A percentile compares a stretch with the other conserved stretches of the same genome.
Evolutionary conservation across 2,888 invertebrate species (phyloP).

Genomic region (Tenthredo livida): DNA sequence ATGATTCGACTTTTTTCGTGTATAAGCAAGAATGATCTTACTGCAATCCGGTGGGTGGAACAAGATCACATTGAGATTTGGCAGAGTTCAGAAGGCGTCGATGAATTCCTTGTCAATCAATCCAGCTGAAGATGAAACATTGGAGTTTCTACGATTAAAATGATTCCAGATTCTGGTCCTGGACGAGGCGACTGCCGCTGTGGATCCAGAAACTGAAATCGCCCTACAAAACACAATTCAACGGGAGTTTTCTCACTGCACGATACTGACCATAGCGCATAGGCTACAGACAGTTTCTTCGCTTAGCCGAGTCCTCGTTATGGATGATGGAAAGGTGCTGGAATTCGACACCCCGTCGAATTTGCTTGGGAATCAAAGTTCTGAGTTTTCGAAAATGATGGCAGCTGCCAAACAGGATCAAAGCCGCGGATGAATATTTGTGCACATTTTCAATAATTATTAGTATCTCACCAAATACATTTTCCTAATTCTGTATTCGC

Average conservation of each 20-base stretch:
- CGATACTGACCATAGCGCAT: constrained; percentile 83
- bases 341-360: constrained; percentile 78
- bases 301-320: constrained; percentile 80
- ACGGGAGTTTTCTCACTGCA: constrained; percentile 80
- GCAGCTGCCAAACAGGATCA: constrained; percentile 67
- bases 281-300: constrained; percentile 80
- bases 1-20: background rate
- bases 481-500: background rate
- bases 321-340: constrained; percentile 79
- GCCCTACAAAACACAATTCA: constrained; percentile 80
- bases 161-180: constrained; percentile 80
- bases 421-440: background rate
- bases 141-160: constrained; percentile 44
- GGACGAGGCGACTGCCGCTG: constrained; percentile 81
- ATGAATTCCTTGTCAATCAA: background rate
- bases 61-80: background rate
- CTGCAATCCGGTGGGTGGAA: background rate
- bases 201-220: constrained; percentile 81
- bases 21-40: background rate
- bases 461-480: background rate
- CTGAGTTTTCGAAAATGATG: constrained; percentile 78
- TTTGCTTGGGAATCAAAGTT: constrained; percentile 76
- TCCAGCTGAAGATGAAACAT: background rate
- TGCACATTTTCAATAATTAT: background rate
- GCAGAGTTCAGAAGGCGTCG: background rate